Percentiles rank a stretch among this genome's conserved stretches.
Conservation (phyloP, 2,113 vertebrate genomes). For the Onychorhynchus coronatus region DNA sequence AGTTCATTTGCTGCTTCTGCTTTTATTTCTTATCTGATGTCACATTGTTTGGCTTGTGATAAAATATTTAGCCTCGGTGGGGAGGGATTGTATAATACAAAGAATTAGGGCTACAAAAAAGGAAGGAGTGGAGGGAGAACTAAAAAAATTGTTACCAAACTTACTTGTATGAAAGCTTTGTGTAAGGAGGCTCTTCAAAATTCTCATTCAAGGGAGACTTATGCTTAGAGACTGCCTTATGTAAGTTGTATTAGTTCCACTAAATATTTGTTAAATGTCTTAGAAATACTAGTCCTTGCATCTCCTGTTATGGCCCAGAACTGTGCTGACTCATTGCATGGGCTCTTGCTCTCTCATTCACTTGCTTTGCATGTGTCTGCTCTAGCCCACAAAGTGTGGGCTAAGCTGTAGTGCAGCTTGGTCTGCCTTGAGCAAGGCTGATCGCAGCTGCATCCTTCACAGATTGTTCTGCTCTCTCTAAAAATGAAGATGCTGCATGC, state of each 20-base stretch:
- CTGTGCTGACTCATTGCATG: neutral
- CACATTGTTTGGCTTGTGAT: constrained; percentile 14
- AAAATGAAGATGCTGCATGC: neutral
- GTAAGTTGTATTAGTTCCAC: neutral
- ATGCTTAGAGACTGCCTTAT: neutral
- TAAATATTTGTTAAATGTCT: neutral
- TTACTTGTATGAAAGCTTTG: neutral
- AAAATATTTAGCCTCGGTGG: constrained; percentile 24
- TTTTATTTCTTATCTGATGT: constrained; percentile 43
- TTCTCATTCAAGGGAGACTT: neutral
- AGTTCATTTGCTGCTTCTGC: neutral
- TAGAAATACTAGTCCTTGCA: neutral
- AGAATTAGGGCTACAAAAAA: constrained; percentile 10
- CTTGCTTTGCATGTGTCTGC: neutral
- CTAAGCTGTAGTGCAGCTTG: neutral
- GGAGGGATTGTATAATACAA: constrained; percentile 27
- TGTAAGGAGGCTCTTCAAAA: neutral
- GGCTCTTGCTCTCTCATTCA: neutral
- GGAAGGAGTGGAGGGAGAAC: neutral
- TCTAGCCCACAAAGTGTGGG: neutral
- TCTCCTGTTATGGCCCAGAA: neutral
- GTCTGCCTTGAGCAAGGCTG: neutral
- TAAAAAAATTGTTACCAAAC: neutral
- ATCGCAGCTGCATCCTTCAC: neutral
- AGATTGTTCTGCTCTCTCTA: neutral